Evolutionary conservation across 2,888 invertebrate species (phyloP), one percentile per base, ranked within the genome.

Genomic region (Lasioglossum vierecki): DNA sequence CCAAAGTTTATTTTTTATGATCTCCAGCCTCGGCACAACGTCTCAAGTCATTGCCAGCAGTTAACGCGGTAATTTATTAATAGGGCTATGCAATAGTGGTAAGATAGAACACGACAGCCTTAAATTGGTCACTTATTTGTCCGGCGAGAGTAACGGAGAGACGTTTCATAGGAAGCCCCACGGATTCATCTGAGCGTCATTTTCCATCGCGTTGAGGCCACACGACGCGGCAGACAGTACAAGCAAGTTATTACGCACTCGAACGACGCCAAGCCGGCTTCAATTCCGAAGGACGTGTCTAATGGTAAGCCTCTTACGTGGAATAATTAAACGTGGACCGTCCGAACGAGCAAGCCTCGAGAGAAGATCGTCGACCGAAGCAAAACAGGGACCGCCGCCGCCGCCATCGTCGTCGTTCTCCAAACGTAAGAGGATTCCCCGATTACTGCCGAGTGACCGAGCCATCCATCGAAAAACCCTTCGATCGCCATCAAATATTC

Each of bases 221-320:
- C 41, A 9, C 53, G 74, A 53, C 76, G 57, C 57, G 72, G 44
- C 53, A 18, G 76, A 73, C 44, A 72, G 78, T 80, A 73, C 76
- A 49, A 60, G 70, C 72, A 84, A 87, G 83, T 90, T 89, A 90
- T 89, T 83, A 87, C 85, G 85, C 87, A 85, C 83, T 90, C 74
- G 88, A 90, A 73, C 74, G 79, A 46, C 85, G 88, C 83, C 88
- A 84, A 89, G 88, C 87, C 85, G 85, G 83, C 88, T 88, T 79
- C 88, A 81, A 88, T 90, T 83, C 82, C 79, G 83, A 84, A 84
- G 80, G 84, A 88, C 84, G 84, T 81, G 83, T 88, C 84, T 87
- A 89, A 91, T 89, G 85, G 83, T 88, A 92, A 92, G 90, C 91
- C 86, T 88, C 85, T 90, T 91, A 91, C 71, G 80, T 39, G 72